Base-by-base conservation (phyloP, 2,797 vertebrate genomes). In the Spinus pinus region DNA sequence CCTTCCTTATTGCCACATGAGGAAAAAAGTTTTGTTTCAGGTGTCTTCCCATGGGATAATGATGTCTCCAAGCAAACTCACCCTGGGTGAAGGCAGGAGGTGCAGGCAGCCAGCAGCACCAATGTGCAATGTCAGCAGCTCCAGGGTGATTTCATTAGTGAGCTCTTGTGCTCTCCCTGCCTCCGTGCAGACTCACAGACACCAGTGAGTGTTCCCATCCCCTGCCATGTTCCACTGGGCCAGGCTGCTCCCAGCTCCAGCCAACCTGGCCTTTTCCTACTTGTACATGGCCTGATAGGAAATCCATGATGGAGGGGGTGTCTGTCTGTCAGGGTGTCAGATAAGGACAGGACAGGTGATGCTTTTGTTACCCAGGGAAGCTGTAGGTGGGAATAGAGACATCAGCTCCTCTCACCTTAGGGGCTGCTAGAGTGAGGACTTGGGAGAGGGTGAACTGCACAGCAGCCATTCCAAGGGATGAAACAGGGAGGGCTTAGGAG, bases 341-440 rank as follows among this genome's bases (percentile, higher is more conserved):
- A 14, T 33, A 51, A 35, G 27, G n/a, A 21, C 27, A 13, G 66
- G 60, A n/a, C 1, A 42, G 41, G 35, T 8, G 46, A n/a, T 58
- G 64, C 14, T 87, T 87, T 89, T 33, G 73, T 37, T 39, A 31
- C 42, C 17, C 10, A 17, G n/a, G 74, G 62, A 67, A 56, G 56
- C 23, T 1, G 2, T 7, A 46, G 31, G 24, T 57, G 53, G 46
- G 72, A 78, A 27, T 2, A 42, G 57, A 91, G 50, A 16, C 57
- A 8, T 35, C 49, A 54, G 23, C 28, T 58, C 23, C 0, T 30
- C 19, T 25, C 0, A 0, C 64, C 25, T 56, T 5, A 51, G 27
- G 74, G 19, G 33, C 12, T 67, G 41, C 41, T 12, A 0, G 7
- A 37, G 24, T 12, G 46, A 60, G 31, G 19, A 35, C 31, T 60